Conservation (phyloP, 2,888 invertebrate species). For the Cataglyphis cursor region DNA sequence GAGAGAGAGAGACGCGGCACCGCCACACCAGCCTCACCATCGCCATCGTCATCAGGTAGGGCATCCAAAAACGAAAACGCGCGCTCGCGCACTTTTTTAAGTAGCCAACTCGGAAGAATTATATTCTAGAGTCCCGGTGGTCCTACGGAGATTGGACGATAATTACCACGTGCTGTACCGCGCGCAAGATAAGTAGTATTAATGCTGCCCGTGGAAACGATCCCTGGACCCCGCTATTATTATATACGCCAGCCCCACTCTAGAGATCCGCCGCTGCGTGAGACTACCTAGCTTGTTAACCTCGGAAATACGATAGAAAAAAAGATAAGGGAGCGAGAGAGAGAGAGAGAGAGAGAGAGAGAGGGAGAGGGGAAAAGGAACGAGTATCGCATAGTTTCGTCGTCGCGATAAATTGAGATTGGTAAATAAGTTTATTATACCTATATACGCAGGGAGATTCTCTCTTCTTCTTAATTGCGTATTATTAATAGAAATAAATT, state of each 20-base stretch:
- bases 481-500: background rate
- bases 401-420: slow-evolving; percentile 44
- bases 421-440: slow-evolving; percentile 48
- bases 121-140: slow-evolving; percentile 75
- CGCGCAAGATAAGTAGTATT: slow-evolving; percentile 76
- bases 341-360: too few relatives aligned
- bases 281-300: slow-evolving; percentile 54
- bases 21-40: background rate
- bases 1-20: background rate
- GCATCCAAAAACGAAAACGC: slow-evolving; percentile 64
- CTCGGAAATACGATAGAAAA: slow-evolving; percentile 46
- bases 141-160: slow-evolving; percentile 76
- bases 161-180: slow-evolving; percentile 76
- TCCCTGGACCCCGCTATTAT: slow-evolving; percentile 69
- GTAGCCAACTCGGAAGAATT: slow-evolving; percentile 76
- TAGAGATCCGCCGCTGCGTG: slow-evolving; percentile 39
- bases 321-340: background rate
- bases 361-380: background rate
- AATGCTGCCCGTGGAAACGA: slow-evolving; percentile 74
- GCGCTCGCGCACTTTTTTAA: slow-evolving; percentile 62
- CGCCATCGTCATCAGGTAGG: background rate
- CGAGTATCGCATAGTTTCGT: slow-evolving; percentile 17
- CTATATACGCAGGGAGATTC: background rate
- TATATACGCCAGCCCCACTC: slow-evolving; percentile 67
- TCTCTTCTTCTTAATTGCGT: slow-evolving; percentile 14